A percentile compares a stretch with the other conserved stretches of the same genome.
These are phyloP conservation scores for Glossophaga mutica DNA, from an alignment of 2,797 vertebrate species.

Conservation along the genomic window DNA sequence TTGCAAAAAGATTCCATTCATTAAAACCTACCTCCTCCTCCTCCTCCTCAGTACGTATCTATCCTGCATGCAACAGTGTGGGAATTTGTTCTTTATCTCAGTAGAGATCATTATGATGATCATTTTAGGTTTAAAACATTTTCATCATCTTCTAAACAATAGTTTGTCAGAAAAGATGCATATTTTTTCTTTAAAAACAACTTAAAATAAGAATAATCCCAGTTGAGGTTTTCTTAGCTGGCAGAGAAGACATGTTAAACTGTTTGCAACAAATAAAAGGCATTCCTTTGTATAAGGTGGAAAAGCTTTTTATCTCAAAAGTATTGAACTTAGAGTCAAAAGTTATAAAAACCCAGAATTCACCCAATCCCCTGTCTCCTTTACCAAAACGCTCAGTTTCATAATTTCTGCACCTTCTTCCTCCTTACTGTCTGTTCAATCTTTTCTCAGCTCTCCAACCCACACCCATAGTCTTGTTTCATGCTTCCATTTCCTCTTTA, in stretches of 20 bases:
- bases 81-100: constrained; percentile 24
- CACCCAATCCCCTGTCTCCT: background rate
- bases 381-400: background rate
- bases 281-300: background rate
- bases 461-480: background rate
- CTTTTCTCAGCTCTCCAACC: background rate
- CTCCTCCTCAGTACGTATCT: background rate
- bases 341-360: background rate
- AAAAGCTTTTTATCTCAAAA: constrained; percentile 6
- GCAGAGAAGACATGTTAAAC: background rate
- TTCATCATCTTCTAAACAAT: constrained; percentile 48
- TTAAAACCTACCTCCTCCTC: background rate
- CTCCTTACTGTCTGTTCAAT: background rate
- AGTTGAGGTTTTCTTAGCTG: constrained; percentile 33
- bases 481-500: background rate
- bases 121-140: constrained; percentile 18
- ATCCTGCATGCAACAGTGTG: background rate
- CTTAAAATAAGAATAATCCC: constrained; percentile 41
- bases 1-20: constrained; percentile 11
- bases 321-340: background rate
- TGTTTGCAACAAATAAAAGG: constrained; percentile 10
- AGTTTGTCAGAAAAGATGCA: constrained; percentile 13
- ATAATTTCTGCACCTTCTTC: background rate
- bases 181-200: constrained; percentile 56
- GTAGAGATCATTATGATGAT: constrained; percentile 14